Evolutionary conservation across 1,140 invertebrate species (phyloP).

Genomic region (Argopecten irradians): DNA sequence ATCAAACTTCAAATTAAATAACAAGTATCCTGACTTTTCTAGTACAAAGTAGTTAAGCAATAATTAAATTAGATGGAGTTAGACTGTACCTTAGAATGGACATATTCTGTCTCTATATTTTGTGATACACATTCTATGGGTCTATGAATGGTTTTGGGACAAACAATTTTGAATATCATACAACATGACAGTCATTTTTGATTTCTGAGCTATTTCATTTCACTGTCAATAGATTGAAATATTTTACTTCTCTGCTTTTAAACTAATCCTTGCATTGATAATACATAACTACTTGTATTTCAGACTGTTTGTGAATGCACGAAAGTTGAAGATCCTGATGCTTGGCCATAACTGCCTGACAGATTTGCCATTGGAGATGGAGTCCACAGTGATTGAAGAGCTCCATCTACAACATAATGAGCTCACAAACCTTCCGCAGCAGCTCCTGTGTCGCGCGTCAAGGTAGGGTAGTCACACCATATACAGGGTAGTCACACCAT

Average conservation of each 20-base stretch:
- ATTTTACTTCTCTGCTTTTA: too few relatives aligned
- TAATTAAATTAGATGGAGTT: too few relatives aligned
- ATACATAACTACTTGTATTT: too few relatives aligned
- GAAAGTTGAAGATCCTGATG: conserved; percentile 69
- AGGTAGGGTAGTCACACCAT: conserved; percentile 69
- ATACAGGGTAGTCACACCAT: too few relatives aligned
- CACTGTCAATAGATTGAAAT: too few relatives aligned
- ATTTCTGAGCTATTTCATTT: too few relatives aligned
- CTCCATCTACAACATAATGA: conserved; percentile 73
- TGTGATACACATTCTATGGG: neutral
- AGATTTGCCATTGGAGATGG: conserved; percentile 65
- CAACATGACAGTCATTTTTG: neutral
- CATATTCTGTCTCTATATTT: neutral
- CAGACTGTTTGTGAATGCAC: conserved; percentile 70
- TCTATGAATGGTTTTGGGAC: neutral
- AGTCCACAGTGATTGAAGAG: conserved; percentile 67
- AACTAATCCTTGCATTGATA: too few relatives aligned
- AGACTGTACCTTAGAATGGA: too few relatives aligned
- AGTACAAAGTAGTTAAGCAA: too few relatives aligned
- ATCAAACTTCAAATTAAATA: too few relatives aligned
- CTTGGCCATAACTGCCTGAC: conserved; percentile 71
- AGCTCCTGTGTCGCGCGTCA: conserved; percentile 67
- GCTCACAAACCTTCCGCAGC: conserved; percentile 63
- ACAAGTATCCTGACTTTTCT: too few relatives aligned
- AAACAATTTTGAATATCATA: neutral